Evolutionary conservation across 2,113 vertebrate genomes (phyloP).

Genomic region (Pseudopipra pipra): DNA sequence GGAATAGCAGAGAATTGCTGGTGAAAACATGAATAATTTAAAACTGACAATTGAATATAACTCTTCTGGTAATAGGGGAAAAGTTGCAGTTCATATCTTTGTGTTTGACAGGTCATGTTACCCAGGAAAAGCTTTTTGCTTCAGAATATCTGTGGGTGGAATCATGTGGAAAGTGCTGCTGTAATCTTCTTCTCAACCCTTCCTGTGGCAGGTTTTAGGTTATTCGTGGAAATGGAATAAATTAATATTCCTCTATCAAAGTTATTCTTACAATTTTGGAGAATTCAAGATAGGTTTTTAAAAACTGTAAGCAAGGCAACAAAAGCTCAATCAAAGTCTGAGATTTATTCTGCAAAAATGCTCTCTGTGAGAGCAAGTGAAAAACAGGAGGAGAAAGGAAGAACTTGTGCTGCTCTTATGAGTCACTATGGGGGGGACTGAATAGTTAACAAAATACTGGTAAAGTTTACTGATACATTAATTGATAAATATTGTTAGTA

Average conservation of each 20-base stretch:
- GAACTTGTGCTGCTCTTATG: neutral
- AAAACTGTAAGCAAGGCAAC: neutral
- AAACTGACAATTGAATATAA: neutral
- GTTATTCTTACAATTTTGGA: neutral
- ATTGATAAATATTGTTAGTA: neutral
- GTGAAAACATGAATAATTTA: neutral
- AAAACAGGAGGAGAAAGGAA: neutral
- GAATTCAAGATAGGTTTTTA: neutral
- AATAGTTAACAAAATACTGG: neutral
- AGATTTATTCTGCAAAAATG: neutral
- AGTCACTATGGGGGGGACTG: neutral
- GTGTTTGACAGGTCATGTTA: conserved; percentile 16
- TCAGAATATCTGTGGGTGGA: neutral
- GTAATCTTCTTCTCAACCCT: neutral
- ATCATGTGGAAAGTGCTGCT: neutral
- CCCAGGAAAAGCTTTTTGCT: neutral
- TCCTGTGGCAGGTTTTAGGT: neutral
- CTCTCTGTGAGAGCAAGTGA: neutral
- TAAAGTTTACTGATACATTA: neutral
- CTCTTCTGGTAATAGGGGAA: neutral
- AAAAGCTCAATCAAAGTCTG: neutral
- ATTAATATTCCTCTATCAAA: neutral
- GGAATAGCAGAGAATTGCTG: neutral
- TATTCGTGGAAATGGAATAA: neutral
- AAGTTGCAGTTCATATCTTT: neutral